Percentiles rank a stretch among this genome's conserved stretches.
These are phyloP conservation scores for Chlorodrepanis virens DNA, from an alignment of 2,113 vertebrate genomes.

Conservation along the genomic window DNA sequence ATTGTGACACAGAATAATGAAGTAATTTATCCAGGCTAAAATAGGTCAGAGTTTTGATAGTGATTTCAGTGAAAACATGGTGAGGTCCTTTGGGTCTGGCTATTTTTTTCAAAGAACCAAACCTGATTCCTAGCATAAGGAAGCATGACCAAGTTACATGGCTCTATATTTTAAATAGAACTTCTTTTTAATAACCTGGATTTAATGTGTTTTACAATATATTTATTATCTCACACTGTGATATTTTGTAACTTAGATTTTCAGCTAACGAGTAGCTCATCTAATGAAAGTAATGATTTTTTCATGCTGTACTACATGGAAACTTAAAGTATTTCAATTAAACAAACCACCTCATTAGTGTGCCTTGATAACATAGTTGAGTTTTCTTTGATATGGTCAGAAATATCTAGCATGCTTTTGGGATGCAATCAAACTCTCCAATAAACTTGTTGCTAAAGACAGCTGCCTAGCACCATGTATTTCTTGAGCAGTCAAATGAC, in stretches of 20 bases:
- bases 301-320: constrained; percentile 71
- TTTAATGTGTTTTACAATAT: constrained; percentile 63
- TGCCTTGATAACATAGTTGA: constrained; percentile 64
- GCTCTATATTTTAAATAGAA: constrained; percentile 50
- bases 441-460: constrained; percentile 62
- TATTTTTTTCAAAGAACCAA: constrained; percentile 19
- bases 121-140: not conserved
- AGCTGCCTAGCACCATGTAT: constrained; percentile 38
- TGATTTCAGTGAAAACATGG: not conserved
- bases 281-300: constrained; percentile 76
- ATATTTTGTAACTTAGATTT: constrained; percentile 69
- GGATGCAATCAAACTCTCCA: constrained; percentile 64
- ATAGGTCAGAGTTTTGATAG: not conserved
- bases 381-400: constrained; percentile 75
- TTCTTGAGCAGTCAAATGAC: constrained; percentile 63
- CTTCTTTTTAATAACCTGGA: constrained; percentile 41
- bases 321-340: constrained; percentile 74
- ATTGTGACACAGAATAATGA: not conserved
- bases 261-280: constrained; percentile 65
- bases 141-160: not conserved
- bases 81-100: not conserved
- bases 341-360: constrained; percentile 74
- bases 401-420: constrained; percentile 68
- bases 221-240: constrained; percentile 67
- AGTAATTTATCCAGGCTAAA: not conserved